These are phyloP conservation scores for Vulpes lagopus DNA, from an alignment of 2,113 vertebrate genomes.

Conservation along the genomic window DNA sequence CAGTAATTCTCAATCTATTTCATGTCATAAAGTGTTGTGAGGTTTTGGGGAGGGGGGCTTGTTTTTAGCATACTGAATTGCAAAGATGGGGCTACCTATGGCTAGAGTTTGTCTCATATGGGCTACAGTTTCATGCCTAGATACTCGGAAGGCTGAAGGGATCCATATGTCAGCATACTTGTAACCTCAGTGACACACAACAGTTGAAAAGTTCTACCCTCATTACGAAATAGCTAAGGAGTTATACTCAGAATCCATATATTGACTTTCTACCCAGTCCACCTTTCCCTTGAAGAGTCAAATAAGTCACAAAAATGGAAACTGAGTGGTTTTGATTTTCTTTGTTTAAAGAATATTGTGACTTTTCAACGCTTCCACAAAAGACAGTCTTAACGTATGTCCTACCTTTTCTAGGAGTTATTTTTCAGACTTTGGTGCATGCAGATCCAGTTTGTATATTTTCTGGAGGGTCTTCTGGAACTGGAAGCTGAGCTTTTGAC, in stretches of 20 bases:
- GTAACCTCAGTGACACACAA: not conserved
- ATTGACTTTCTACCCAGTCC: not conserved
- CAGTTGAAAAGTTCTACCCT: not conserved
- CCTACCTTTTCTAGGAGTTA: constrained; percentile 52
- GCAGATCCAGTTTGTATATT: constrained; percentile 53
- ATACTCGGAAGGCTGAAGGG: not conserved
- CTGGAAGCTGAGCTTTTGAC: not conserved
- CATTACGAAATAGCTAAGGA: constrained; percentile 38
- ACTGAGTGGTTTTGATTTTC: constrained; percentile 21
- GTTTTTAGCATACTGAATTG: not conserved
- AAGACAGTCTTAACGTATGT: not conserved
- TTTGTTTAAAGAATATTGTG: constrained; percentile 40
- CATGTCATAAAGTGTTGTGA: not conserved
- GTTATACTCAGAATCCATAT: not conserved
- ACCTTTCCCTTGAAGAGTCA: not conserved
- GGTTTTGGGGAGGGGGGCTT: not conserved
- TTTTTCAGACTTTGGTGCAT: constrained; percentile 89
- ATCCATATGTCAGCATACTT: not conserved
- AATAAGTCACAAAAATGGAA: constrained; percentile 33
- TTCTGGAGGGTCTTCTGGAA: not conserved
- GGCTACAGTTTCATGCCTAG: not conserved
- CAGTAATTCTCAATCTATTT: constrained; percentile 16
- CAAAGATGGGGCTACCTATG: not conserved
- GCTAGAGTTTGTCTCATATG: not conserved
- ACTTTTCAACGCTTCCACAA: constrained; percentile 10